Evolutionary conservation across 2,113 vertebrate species (phyloP), one percentile per base, ranked within the genome.

Genomic region (Oceanodroma tethys): DNA sequence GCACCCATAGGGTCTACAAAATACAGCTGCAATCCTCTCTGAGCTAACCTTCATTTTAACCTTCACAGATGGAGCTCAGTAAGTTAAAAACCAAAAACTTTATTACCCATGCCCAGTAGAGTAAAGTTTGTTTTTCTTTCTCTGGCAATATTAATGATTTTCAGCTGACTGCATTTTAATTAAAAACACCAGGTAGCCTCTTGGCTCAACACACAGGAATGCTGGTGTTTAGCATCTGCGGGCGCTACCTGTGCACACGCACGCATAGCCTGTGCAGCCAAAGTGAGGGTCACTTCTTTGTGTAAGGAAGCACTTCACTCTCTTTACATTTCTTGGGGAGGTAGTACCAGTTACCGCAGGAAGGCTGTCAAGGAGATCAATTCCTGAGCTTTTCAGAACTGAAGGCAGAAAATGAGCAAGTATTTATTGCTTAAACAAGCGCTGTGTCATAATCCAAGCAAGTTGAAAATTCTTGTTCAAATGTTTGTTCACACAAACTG

Each of bases 131-230:
- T 91, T 93, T 97, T 97, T 71, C 84, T 78, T 94, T 88, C 93
- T 85, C 76, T 85, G 81, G 97, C 86, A 83, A 80, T 96, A 92
- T 94, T 98, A 98, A 98, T 97, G 88, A 97, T 72, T 98, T 97
- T 98, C 94, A 98, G 96, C 90, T 98, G 96, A 96, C 59, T 98
- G 97, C 76, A 60, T 97, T 98, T 98, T 98, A 98, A 98, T 98
- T 98, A 93, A 98, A 98, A 97, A 71, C 81, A 91, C 84, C 81
- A 96, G 80, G 88, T 94, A 94, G 95, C 71, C 85, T 96, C 60
- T 88, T 88, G 88, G 92, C 81, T 94, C 15, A 48, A 53, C 60
- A 40, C 71, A 63, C 1, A 45, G 56, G 56, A 81, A 66, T 22
- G 91, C 79, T 88, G 87, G 55, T 40, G 45, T 72, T 60, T 4